Conservation (phyloP, 1,140 invertebrate species). For the Protaetia brevitarsis region DNA sequence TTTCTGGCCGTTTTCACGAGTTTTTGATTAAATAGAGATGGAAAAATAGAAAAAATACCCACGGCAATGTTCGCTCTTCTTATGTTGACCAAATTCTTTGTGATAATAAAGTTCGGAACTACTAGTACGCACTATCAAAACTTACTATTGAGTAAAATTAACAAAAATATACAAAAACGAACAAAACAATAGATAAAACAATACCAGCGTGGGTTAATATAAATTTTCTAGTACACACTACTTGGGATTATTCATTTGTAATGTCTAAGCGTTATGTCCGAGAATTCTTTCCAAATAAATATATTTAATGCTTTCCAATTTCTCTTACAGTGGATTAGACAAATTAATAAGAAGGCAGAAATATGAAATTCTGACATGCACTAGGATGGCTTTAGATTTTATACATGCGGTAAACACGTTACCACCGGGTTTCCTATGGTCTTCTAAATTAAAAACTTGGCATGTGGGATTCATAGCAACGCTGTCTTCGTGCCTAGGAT, state of each 20-base stretch:
- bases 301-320: neutral
- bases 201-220: too few relatives aligned
- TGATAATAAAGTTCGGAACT: too few relatives aligned
- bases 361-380: conserved; percentile 60
- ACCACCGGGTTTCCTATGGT: conserved; percentile 75
- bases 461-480: conserved; percentile 75
- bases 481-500: conserved; percentile 67
- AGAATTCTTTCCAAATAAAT: neutral
- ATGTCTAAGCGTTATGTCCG: neutral
- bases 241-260: neutral
- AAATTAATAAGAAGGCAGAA: conserved; percentile 49
- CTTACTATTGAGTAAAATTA: too few relatives aligned
- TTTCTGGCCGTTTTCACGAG: too few relatives aligned
- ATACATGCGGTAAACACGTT: conserved; percentile 77
- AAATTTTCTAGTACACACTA: neutral
- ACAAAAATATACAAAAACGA: too few relatives aligned
- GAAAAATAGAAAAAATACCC: too few relatives aligned
- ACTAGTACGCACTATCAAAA: too few relatives aligned
- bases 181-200: too few relatives aligned
- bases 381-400: conserved; percentile 68
- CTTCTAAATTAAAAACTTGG: conserved; percentile 66
- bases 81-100: too few relatives aligned
- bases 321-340: conserved; percentile 46
- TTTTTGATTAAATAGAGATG: too few relatives aligned
- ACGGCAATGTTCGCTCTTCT: too few relatives aligned